These are phyloP conservation scores for Polyodon spathula DNA, from an alignment of 2,113 vertebrate genomes.

Conservation along the genomic window DNA sequence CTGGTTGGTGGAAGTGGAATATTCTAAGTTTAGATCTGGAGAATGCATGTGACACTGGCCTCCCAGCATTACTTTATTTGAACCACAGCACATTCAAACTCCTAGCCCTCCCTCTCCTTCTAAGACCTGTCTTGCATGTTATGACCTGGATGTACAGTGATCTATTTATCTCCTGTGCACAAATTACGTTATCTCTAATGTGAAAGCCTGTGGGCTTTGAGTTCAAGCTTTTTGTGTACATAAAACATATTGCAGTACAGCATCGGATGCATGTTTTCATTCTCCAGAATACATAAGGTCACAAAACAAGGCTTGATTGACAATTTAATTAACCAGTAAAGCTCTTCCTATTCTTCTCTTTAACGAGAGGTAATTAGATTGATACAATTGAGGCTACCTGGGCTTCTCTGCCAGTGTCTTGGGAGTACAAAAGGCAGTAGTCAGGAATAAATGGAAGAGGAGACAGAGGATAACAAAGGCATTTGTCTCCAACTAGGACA, in stretches of 20 bases:
- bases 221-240: background rate
- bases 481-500: background rate
- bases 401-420: background rate
- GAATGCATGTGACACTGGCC: too few species aligned
- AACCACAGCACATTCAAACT: too few species aligned
- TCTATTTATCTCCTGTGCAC: background rate
- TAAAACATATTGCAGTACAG: background rate
- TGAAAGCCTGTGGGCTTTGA: background rate
- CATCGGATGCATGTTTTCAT: background rate
- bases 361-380: conserved; percentile 1
- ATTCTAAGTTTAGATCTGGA: too few species aligned
- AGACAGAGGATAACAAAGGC: background rate
- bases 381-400: background rate
- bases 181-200: conserved; percentile 3
- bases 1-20: too few species aligned
- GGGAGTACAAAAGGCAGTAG: background rate
- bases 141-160: background rate
- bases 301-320: conserved; percentile 3
- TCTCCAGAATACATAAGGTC: background rate
- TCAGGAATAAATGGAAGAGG: background rate
- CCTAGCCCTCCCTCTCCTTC: too few species aligned
- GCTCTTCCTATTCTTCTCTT: background rate
- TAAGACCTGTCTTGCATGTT: too few species aligned
- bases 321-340: conserved; percentile 7
- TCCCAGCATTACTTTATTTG: too few species aligned